Conservation (phyloP, 2,888 invertebrate genomes). For the Octonoba sinensis region DNA sequence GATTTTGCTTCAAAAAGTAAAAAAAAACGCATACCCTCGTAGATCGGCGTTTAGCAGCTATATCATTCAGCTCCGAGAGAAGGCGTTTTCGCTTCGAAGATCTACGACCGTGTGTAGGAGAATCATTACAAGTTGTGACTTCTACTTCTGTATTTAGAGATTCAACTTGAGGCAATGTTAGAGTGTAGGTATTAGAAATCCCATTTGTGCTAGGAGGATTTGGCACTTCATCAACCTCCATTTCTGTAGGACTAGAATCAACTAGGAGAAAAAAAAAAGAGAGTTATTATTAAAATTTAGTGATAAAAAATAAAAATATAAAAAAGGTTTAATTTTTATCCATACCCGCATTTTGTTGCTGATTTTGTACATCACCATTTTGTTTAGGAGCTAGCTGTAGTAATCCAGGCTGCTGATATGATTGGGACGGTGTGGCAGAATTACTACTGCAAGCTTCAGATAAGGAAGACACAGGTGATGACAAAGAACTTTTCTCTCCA, state of each 20-base stretch:
- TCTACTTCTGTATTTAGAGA: constrained; percentile 32
- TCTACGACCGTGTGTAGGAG: constrained; percentile 30
- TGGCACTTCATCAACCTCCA: constrained; percentile 46
- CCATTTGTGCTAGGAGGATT: constrained; percentile 1
- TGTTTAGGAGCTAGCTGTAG: constrained; percentile 28
- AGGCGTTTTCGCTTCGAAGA: constrained; percentile 66
- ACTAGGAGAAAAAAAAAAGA: not conserved
- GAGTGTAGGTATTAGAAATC: constrained; percentile 7
- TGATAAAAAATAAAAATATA: not conserved
- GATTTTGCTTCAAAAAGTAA: no score
- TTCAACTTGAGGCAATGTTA: constrained; percentile 42
- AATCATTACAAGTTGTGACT: constrained; percentile 39
- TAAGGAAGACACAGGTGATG: constrained; percentile 52
- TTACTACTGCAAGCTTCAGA: constrained; percentile 56
- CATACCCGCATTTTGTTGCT: not conserved
- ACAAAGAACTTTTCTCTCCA: constrained; percentile 22
- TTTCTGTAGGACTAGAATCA: constrained; percentile 23
- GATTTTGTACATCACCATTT: not conserved
- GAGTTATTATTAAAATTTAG: not conserved
- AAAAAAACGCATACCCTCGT: constrained; percentile 67
- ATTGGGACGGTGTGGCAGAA: constrained; percentile 7
- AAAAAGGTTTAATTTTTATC: not conserved
- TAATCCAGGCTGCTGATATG: constrained; percentile 4
- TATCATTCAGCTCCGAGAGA: constrained; percentile 61
- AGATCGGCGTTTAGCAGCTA: constrained; percentile 68